These are phyloP conservation scores for Hypena proboscidalis DNA, from an alignment of 2,888 invertebrate species.

Conservation along the genomic window DNA sequence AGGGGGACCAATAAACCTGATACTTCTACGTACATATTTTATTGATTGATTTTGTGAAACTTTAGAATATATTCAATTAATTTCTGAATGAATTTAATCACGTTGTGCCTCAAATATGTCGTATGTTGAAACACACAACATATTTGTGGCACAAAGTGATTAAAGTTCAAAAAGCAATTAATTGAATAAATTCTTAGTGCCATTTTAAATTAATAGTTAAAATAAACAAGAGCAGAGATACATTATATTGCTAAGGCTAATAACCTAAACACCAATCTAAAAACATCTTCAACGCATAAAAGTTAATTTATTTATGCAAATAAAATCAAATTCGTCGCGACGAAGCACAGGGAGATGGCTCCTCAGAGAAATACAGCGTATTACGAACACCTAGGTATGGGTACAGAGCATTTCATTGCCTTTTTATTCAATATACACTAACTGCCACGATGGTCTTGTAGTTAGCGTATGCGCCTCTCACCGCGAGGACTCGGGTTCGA, in stretches of 20 bases:
- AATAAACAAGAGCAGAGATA: constrained; percentile 24
- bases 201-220: background rate
- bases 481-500: no score
- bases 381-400: constrained; percentile 36
- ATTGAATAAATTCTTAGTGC: no score
- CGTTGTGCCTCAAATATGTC: no score
- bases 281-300: constrained; percentile 41
- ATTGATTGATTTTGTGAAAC: no score
- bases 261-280: constrained; percentile 31
- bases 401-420: constrained; percentile 31
- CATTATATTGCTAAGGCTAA: constrained; percentile 29
- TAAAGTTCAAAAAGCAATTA: no score
- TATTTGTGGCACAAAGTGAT: no score
- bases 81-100: no score
- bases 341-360: constrained; percentile 37
- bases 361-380: constrained; percentile 38
- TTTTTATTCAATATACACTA: constrained; percentile 28
- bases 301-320: constrained; percentile 48
- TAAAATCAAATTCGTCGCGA: constrained; percentile 42
- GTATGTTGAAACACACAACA: no score
- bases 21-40: no score
- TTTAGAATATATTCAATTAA: no score
- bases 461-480: no score
- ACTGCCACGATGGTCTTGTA: background rate
- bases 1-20: no score